These are phyloP conservation scores for Takifugu rubripes DNA, from an alignment of 2,797 vertebrate species.

Conservation along the genomic window DNA sequence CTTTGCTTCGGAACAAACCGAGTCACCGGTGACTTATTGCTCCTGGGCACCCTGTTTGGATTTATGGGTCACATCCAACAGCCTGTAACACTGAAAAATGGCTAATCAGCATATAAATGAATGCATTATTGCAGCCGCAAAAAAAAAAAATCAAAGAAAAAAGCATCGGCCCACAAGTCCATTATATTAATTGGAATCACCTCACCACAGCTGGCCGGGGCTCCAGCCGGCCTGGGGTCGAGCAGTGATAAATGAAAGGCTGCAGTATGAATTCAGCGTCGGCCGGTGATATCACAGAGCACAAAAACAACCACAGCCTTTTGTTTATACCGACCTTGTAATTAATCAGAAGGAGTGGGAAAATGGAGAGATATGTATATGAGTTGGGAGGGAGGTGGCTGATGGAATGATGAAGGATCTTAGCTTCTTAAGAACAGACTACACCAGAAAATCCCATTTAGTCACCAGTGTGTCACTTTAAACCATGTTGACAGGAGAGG, in stretches of 20 bases:
- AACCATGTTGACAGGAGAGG: slow-evolving; percentile 51
- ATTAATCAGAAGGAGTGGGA: slow-evolving; percentile 69
- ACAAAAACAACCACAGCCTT: slow-evolving; percentile 70
- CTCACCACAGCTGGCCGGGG: slow-evolving; percentile 44
- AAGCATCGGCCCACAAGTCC: slow-evolving; percentile 65
- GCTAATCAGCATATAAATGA: slow-evolving; percentile 76
- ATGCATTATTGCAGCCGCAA: slow-evolving; percentile 58
- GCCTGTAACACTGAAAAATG: slow-evolving; percentile 60
- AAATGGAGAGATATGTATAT: slow-evolving; percentile 52
- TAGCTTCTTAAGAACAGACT: slow-evolving; percentile 38
- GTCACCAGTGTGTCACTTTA: slow-evolving; percentile 28
- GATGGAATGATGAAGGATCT: slow-evolving; percentile 33
- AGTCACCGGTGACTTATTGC: slow-evolving; percentile 61
- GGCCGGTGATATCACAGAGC: slow-evolving; percentile 61
- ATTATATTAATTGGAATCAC: slow-evolving; percentile 78
- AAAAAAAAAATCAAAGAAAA: slow-evolving; percentile 37
- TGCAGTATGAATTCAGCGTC: slow-evolving; percentile 60
- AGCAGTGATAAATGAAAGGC: slow-evolving; percentile 72
- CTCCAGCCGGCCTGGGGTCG: slow-evolving; percentile 42
- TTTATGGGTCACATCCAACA: slow-evolving; percentile 59
- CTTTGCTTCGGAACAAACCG: slow-evolving; percentile 65
- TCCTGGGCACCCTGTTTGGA: slow-evolving; percentile 44
- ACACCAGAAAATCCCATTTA: slow-evolving; percentile 31
- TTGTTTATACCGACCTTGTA: slow-evolving; percentile 74
- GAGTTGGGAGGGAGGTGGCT: slow-evolving; percentile 30